Evolutionary conservation across 2,888 invertebrate species (phyloP), one percentile per base, ranked within the genome.

Genomic region (Drosophila subsilvestris): DNA sequence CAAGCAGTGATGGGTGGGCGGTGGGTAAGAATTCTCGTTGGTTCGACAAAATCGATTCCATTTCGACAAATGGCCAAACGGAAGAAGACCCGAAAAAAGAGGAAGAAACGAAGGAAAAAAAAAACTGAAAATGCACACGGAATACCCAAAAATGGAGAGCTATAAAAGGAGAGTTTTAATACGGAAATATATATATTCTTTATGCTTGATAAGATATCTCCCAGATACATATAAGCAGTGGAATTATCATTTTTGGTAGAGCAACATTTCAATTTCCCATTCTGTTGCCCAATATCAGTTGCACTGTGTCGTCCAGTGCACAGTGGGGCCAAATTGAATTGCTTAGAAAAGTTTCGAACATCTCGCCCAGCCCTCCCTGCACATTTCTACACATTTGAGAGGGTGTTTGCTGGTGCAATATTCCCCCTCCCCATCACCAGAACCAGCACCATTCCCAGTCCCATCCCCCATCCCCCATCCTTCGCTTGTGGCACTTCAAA

Each of bases 41-140:
- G 60, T 59, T 86, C 61, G 63, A 63, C 63, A 82, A 82, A 74
- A 82, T 82, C 82, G 82, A 82, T 82, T 81, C 59, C 60, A 66
- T 80, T 73, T 73, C 67, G 60, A 74, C 66, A 74, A 74, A 73
- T 69, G 55, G 60, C 37, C 42, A 54, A 59, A 53, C 45, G 60
- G 47, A 48, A 55, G n/a, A 14, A 68, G 58, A 68, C 49, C 68
- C 67, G 32, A 70, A 71, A 70, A 65, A 63, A 48, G 12, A 10
- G 53, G 32, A 42, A 63, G 63, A 32, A 62, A 42, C 50, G 27
- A 70, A 37, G 32, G n/a, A 17, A 22, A 17, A 17, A 2, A 17
- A 22, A 17, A 17, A 2, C 27, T 25, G 49, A 56, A 18, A 70
- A 27, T 61, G 55, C 65, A 53, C 66, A 48, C 65, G 44, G 27